Conservation (phyloP, 2,888 invertebrate genomes). For the Aproaerema taeniolella region DNA sequence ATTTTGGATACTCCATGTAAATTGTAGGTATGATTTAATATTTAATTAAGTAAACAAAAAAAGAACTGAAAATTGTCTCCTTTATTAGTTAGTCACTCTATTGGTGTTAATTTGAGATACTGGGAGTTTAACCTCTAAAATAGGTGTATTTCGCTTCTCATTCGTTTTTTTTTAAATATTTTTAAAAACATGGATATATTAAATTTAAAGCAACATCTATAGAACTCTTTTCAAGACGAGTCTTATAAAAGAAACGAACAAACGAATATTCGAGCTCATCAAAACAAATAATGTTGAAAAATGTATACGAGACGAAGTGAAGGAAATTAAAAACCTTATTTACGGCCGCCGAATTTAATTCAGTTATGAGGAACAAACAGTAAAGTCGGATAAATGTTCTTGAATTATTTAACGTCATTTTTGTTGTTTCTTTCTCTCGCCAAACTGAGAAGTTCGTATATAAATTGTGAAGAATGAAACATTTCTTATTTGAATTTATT, state of each 20-base stretch:
- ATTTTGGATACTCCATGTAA: too few species aligned
- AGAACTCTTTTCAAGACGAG: background rate
- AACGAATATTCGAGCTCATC: background rate
- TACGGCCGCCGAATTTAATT: constrained; percentile 26
- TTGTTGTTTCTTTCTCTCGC: constrained; percentile 19
- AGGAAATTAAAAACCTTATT: constrained; percentile 25
- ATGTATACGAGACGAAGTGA: constrained; percentile 4
- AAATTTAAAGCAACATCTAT: too few species aligned
- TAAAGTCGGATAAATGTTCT: constrained; percentile 23
- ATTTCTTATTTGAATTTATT: constrained; percentile 24
- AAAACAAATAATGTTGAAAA: background rate
- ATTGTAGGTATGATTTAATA: too few species aligned
- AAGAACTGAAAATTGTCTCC: too few species aligned
- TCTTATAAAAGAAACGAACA: too few species aligned
- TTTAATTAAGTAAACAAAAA: too few species aligned
- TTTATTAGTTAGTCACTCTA: too few species aligned
- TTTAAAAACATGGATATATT: background rate
- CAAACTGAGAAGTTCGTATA: constrained; percentile 18
- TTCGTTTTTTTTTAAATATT: background rate
- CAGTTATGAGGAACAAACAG: constrained; percentile 23
- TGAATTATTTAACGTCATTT: constrained; percentile 28
- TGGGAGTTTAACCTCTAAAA: too few species aligned
- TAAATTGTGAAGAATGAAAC: constrained; percentile 20
- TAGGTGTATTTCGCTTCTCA: too few species aligned
- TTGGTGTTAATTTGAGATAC: too few species aligned